Evolutionary conservation across 2,113 vertebrate species (phyloP).

Genomic region (Elephas maximus): DNA sequence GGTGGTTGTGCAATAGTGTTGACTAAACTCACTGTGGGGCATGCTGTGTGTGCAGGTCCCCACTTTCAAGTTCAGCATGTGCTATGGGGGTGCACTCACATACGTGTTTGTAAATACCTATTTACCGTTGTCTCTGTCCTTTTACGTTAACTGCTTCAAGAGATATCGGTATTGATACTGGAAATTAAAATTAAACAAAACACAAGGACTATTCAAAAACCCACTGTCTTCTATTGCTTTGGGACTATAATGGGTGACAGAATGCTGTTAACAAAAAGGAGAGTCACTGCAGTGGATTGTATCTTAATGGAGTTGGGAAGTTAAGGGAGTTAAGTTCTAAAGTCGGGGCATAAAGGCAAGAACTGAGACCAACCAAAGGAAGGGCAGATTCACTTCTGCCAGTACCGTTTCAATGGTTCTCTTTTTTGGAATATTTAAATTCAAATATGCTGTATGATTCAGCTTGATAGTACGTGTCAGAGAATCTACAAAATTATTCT

Average conservation of each 20-base stretch:
- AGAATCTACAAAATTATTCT: slow-evolving; percentile 6
- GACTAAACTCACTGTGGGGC: background rate
- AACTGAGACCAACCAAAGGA: background rate
- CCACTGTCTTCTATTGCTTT: background rate
- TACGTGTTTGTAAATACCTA: background rate
- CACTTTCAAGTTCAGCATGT: background rate
- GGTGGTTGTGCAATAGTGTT: background rate
- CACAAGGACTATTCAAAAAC: background rate
- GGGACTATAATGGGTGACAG: background rate
- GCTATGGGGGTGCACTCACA: background rate
- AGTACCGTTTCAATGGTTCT: background rate
- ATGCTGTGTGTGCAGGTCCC: background rate
- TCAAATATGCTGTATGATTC: background rate
- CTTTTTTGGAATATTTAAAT: background rate
- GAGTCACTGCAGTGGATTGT: background rate
- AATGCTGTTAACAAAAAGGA: slow-evolving; percentile 9
- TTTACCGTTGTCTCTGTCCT: slow-evolving; percentile 11
- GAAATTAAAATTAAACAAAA: slow-evolving; percentile 65
- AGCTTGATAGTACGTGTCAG: background rate
- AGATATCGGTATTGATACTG: slow-evolving; percentile 17
- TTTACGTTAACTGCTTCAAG: background rate
- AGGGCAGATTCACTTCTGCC: background rate
- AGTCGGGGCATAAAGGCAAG: background rate
- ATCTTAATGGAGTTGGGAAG: background rate
- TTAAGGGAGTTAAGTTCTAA: slow-evolving; percentile 14